Conservation (phyloP, 2,888 invertebrate species). For the Dicranocentrus wangi region DNA sequence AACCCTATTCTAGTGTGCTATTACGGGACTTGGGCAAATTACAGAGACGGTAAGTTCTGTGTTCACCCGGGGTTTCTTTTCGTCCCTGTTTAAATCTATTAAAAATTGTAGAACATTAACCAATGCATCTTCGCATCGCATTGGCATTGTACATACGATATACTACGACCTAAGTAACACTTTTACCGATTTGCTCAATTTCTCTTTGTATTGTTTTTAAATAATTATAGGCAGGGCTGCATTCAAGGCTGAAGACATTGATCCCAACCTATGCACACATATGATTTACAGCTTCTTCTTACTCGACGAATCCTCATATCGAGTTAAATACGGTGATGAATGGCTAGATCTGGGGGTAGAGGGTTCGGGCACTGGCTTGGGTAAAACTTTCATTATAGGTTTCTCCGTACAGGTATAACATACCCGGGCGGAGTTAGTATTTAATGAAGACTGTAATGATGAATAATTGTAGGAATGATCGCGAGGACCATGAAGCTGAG, state of each 20-base stretch:
- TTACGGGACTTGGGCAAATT: conserved; percentile 52
- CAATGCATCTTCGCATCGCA: too few relatives aligned
- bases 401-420: conserved; percentile 12
- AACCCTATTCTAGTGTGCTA: conserved; percentile 46
- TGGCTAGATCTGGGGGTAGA: conserved; percentile 73
- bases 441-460: too few relatives aligned
- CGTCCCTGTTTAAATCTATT: too few relatives aligned
- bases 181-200: too few relatives aligned
- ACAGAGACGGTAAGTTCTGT: conserved; percentile 20
- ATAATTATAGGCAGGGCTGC: not conserved
- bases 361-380: conserved; percentile 31
- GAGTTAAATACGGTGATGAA: conserved; percentile 74
- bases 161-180: too few relatives aligned
- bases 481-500: conserved; percentile 75
- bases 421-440: too few relatives aligned
- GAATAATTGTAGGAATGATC: conserved; percentile 74
- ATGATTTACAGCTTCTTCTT: conserved; percentile 74
- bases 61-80: too few relatives aligned
- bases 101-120: too few relatives aligned
- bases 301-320: conserved; percentile 68
- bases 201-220: too few relatives aligned
- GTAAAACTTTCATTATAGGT: conserved; percentile 27
- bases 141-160: too few relatives aligned
- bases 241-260: conserved; percentile 65
- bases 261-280: conserved; percentile 74